Evolutionary conservation across 2,888 invertebrate species (phyloP), one percentile per base, ranked within the genome.

Genomic region (Escarpia spicata): DNA sequence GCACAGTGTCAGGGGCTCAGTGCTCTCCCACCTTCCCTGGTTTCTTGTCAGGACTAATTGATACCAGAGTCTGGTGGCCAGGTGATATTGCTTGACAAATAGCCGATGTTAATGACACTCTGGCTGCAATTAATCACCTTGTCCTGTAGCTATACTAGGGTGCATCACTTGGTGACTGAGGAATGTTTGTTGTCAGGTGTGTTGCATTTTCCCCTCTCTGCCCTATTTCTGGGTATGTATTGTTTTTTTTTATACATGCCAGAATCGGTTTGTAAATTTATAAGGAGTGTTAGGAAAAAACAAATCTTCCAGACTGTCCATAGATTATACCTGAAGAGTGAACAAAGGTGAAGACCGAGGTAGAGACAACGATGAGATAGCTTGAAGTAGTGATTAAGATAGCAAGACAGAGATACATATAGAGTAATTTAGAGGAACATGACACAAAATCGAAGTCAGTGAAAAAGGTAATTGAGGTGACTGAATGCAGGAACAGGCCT

Each of bases 81-180:
- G 75, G 26, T 75, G n/a, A 75, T 75, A 75, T 75, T 75, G 75
- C 75, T 75, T 75, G 75, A 75, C 75, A 75, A 75, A 75, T 75
- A 26, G 75, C 75, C 26, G 2, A 26, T 75, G 75, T 75, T 75
- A 75, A 75, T 75, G 75, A 75, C 26, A 2, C 52, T 52, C 52
- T 37, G 37, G 37, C 75, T 75, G 75, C 26, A 75, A 75, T 75
- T 75, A 26, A 75, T 75, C 75, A 75, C 75, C 26, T 75, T 75
- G 75, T 26, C 75, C 75, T 75, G n/a, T 26, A 19, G 2, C 75
- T 75, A 15, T 26, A 75, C 26, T 15, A 26, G 19, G 75, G 12
- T 26, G 26, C 75, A 75, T 75, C 19, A 75, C 75, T 75, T 26
- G 75, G 6, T 75, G 75, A 75, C 75, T n/a, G 75, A 26, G 26